Conservation (phyloP, 1,140 invertebrate genomes). For the Scylla paramamosain region DNA sequence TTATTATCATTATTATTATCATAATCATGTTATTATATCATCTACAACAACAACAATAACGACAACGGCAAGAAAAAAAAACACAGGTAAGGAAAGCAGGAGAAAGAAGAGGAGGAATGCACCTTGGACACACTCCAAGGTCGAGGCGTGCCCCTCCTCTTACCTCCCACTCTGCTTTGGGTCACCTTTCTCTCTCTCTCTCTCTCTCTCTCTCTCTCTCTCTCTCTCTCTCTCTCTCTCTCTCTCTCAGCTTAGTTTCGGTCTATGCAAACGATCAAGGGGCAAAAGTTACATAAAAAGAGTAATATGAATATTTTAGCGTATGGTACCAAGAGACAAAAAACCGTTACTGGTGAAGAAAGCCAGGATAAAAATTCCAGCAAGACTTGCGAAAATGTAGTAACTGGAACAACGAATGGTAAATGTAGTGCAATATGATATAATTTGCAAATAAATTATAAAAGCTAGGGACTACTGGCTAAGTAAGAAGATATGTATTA, state of each 20-base stretch:
- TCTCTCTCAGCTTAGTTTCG: neutral
- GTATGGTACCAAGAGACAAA: no score
- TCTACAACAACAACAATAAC: neutral
- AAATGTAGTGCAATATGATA: no score
- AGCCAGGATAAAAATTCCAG: no score
- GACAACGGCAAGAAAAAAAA: neutral
- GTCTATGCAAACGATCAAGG: no score
- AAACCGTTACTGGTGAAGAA: no score
- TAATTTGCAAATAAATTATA: no score
- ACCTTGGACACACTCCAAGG: neutral
- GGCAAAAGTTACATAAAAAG: no score
- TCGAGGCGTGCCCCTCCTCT: neutral
- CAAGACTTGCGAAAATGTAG: no score
- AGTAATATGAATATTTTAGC: no score
- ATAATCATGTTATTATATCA: neutral
- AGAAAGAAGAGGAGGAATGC: neutral
- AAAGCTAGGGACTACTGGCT: no score
- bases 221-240: neutral
- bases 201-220: constrained; percentile 20
- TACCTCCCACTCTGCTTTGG: neutral
- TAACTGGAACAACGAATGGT: no score
- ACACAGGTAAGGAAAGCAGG: neutral
- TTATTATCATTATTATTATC: neutral
- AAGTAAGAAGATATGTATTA: no score
- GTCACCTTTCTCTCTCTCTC: neutral